Evolutionary conservation across 2,113 vertebrate genomes (phyloP).

Genomic region (Acanthisitta chloris): DNA sequence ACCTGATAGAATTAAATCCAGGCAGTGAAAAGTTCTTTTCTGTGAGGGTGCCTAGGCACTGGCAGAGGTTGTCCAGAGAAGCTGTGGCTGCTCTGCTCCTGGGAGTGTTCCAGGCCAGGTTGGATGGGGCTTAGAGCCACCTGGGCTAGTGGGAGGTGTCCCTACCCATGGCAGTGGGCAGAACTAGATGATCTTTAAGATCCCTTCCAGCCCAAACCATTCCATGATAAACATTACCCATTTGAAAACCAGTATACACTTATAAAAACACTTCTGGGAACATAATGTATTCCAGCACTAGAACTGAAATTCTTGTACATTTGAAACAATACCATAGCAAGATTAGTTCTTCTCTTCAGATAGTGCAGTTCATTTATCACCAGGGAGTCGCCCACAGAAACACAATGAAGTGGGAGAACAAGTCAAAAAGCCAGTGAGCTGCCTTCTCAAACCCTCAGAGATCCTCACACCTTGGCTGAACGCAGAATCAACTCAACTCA

Average conservation of each 20-base stretch:
- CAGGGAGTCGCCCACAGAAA: constrained; percentile 9
- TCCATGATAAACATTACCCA: neutral
- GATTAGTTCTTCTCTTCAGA: neutral
- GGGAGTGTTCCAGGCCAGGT: neutral
- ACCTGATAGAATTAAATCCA: neutral
- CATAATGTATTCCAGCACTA: neutral
- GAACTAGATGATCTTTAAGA: neutral
- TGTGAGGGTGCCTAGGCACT: fast-evolving
- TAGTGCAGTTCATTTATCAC: neutral
- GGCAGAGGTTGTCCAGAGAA: neutral
- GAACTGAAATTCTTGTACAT: neutral
- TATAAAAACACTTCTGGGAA: neutral
- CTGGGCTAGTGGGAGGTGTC: neutral
- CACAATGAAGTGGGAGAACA: constrained; percentile 39
- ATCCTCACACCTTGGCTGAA: neutral
- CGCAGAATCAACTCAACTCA: neutral
- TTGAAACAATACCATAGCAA: neutral
- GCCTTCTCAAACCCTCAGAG: neutral
- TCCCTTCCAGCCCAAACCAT: neutral
- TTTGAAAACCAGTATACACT: neutral
- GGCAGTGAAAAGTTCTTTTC: neutral
- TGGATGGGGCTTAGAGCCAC: fast-evolving
- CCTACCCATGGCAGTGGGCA: neutral
- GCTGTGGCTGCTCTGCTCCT: neutral
- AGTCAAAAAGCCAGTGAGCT: constrained; percentile 23